Evolutionary conservation across 1,140 invertebrate species (phyloP).

Genomic region (Laodelphax striatellus): DNA sequence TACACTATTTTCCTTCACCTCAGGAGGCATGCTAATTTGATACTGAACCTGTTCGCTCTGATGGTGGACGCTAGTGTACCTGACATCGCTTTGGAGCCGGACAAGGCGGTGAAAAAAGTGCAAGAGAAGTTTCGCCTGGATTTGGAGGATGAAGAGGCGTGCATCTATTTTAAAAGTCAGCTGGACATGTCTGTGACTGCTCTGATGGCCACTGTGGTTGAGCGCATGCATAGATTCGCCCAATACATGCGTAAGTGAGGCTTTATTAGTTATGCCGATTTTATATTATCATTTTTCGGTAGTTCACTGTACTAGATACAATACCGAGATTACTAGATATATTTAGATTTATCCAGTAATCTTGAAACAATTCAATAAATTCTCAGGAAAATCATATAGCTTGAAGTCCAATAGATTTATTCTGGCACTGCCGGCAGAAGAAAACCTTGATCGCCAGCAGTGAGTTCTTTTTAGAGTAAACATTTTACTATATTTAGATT

Average conservation of each 20-base stretch:
- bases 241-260: not conserved
- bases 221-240: not conserved
- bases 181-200: not conserved
- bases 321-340: no score
- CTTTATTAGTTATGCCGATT: no score
- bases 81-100: not conserved
- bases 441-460: no score
- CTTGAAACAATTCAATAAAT: no score
- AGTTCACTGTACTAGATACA: no score
- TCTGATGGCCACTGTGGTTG: not conserved
- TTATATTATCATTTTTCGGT: no score
- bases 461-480: no score
- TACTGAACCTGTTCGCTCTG: not conserved
- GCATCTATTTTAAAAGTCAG: not conserved
- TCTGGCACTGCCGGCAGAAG: no score
- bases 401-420: no score
- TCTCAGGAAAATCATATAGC: no score
- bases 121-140: not conserved
- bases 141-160: not conserved
- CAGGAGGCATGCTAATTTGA: not conserved
- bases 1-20: not conserved
- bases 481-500: no score
- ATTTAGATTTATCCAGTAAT: no score
- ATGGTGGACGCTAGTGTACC: conserved; percentile 2
- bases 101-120: not conserved